These are phyloP conservation scores for Pollenia amentaria DNA, from an alignment of 2,888 invertebrate genomes.

Conservation along the genomic window DNA sequence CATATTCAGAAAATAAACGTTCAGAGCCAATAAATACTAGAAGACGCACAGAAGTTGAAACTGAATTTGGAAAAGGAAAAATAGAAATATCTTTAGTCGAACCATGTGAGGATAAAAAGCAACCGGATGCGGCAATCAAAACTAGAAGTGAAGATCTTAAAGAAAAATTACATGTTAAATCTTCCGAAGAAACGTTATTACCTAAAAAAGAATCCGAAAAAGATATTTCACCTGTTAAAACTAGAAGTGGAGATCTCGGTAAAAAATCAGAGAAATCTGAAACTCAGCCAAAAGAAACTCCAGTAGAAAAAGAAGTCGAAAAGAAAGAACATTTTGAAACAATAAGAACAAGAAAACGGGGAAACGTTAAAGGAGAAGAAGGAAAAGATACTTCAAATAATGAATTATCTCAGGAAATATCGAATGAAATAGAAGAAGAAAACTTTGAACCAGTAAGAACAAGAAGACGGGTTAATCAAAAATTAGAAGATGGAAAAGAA, in stretches of 20 bases:
- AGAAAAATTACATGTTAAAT: background rate
- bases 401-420: background rate
- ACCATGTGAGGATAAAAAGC: background rate
- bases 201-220: background rate
- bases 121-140: background rate
- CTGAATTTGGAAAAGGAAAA: constrained; percentile 15
- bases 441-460: background rate
- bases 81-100: background rate
- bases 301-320: background rate
- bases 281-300: background rate
- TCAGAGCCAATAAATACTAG: constrained; percentile 13
- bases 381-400: background rate
- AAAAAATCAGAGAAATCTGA: background rate
- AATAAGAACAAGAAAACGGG: constrained; percentile 3
- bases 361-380: background rate
- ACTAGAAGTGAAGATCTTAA: background rate
- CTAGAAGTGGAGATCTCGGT: background rate
- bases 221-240: background rate
- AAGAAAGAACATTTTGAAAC: background rate
- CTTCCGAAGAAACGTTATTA: background rate
- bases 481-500: background rate
- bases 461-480: background rate
- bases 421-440: background rate
- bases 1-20: background rate
- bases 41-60: constrained; percentile 13